These are phyloP conservation scores for Lathamus discolor DNA, from an alignment of 2,113 vertebrate genomes.

Conservation along the genomic window DNA sequence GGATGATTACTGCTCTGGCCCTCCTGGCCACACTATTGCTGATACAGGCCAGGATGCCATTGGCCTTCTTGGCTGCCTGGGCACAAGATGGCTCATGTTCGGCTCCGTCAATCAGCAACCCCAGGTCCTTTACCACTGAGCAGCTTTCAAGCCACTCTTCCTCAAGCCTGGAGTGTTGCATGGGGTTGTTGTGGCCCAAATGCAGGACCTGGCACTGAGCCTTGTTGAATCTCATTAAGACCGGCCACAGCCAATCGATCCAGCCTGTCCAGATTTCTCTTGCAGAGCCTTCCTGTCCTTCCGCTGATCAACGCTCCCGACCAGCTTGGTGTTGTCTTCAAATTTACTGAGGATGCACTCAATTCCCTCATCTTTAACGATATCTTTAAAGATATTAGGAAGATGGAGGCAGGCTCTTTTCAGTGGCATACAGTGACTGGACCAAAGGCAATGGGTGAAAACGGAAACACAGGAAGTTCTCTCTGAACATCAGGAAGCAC, in stretches of 20 bases:
- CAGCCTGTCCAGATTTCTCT: not conserved
- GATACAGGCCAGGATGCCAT: not conserved
- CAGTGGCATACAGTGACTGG: too few relatives aligned
- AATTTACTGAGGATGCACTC: not conserved
- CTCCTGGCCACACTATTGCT: not conserved
- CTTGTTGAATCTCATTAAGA: not conserved
- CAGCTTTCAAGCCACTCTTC: not conserved
- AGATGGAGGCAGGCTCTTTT: not conserved
- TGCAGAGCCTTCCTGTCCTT: not conserved
- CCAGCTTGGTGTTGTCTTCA: not conserved
- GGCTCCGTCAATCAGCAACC: not conserved
- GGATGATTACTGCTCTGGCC: not conserved
- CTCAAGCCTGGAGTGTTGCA: not conserved
- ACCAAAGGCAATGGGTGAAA: not conserved
- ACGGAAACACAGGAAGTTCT: not conserved
- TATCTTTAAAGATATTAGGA: not conserved
- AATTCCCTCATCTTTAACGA: not conserved
- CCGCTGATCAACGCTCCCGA: not conserved
- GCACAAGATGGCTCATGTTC: not conserved
- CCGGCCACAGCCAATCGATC: not conserved
- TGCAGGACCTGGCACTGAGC: not conserved
- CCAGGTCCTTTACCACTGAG: not conserved
- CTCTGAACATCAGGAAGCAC: not conserved
- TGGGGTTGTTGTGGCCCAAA: not conserved
- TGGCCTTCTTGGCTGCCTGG: not conserved